A percentile compares a stretch with the other conserved stretches of the same genome.
Conservation (phyloP, 92 coral and sea anemone genomes). For the Zoanthus sociatus region DNA sequence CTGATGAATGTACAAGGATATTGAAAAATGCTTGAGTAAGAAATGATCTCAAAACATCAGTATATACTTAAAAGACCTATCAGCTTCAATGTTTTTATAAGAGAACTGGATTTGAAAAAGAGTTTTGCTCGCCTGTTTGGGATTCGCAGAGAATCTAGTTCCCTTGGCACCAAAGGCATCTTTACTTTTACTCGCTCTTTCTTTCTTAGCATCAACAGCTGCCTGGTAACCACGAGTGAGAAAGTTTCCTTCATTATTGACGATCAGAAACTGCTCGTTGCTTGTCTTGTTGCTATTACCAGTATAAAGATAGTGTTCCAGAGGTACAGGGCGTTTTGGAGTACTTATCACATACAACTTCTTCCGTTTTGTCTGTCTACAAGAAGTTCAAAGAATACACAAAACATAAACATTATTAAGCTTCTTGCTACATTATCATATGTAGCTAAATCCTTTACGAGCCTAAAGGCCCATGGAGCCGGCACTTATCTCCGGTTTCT, state of each 20-base stretch:
- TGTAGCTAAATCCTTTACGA: too few relatives aligned
- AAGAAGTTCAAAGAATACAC: neutral
- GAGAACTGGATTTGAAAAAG: too few relatives aligned
- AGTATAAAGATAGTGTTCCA: slow-evolving; percentile 93
- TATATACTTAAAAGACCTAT: too few relatives aligned
- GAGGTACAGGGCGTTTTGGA: slow-evolving; percentile 94
- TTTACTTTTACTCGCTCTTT: slow-evolving; percentile 81
- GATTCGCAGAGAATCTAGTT: slow-evolving; percentile 57
- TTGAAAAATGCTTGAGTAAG: too few relatives aligned
- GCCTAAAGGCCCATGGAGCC: too few relatives aligned
- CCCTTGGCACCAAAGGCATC: slow-evolving; percentile 90
- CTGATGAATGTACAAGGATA: too few relatives aligned
- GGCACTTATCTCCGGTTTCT: too few relatives aligned
- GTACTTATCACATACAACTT: slow-evolving; percentile 97
- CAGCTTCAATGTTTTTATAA: too few relatives aligned
- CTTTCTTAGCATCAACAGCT: slow-evolving; percentile 91
- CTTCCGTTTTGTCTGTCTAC: slow-evolving; percentile 90
- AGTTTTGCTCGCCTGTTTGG: slow-evolving; percentile 71
- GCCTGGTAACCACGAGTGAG: slow-evolving; percentile 89
- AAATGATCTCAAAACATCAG: too few relatives aligned
- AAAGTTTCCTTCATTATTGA: slow-evolving; percentile 80
- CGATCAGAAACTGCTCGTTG: slow-evolving; percentile 87
- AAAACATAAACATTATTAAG: neutral
- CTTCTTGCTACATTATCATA: too few relatives aligned
- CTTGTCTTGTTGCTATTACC: slow-evolving; percentile 97